These are phyloP conservation scores for Formicarius rufipectus DNA, from an alignment of 2,113 vertebrate species.

Conservation along the genomic window DNA sequence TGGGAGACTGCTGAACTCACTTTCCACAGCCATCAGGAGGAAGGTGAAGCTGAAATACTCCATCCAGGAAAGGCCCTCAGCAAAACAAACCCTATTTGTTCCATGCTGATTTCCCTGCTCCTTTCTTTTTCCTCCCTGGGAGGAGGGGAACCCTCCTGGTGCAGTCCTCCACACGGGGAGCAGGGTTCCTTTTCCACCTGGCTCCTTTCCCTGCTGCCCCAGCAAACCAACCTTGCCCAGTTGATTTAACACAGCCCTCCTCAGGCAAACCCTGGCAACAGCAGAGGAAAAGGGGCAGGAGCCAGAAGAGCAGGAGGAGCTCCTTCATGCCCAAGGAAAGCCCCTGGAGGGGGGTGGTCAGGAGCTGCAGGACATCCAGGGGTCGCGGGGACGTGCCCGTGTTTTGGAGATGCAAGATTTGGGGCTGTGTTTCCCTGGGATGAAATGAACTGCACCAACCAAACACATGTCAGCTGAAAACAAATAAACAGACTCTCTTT, in stretches of 20 bases:
- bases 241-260: too few relatives aligned
- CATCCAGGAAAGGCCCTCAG: background rate
- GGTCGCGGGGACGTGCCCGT: too few relatives aligned
- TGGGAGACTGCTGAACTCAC: background rate
- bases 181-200: background rate
- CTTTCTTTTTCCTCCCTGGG: background rate
- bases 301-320: rapidly evolving
- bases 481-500: background rate
- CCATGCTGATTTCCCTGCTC: background rate
- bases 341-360: background rate
- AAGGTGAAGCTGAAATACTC: conserved; percentile 23
- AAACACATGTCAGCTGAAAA: background rate
- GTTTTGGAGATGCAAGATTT: background rate
- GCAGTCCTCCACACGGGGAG: background rate
- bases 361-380: background rate
- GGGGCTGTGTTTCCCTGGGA: background rate
- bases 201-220: background rate
- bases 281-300: background rate
- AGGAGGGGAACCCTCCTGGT: background rate
- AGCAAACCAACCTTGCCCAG: background rate
- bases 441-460: background rate
- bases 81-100: background rate
- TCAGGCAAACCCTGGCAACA: background rate
- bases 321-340: background rate
- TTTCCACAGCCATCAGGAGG: background rate